Conservation (phyloP, 37 sponge, comb jelly and placozoan genomes). For the Haliclona indistincta region DNA sequence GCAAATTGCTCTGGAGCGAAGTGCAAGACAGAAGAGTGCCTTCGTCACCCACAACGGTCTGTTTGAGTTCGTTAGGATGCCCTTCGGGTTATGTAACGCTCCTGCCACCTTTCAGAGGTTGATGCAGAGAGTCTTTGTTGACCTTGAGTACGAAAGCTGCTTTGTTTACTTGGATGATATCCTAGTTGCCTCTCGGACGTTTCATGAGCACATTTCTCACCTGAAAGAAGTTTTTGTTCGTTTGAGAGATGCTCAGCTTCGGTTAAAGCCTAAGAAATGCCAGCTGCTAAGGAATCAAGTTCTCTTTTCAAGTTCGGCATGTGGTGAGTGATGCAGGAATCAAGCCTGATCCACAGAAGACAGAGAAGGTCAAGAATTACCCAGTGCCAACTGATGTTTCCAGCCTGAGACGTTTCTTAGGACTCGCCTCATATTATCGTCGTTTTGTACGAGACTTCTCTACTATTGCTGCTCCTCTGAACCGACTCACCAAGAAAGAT, state of each 20-base stretch:
- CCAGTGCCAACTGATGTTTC: constrained; percentile 5
- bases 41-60: constrained; percentile 54
- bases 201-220: constrained; percentile 33
- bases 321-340: constrained; percentile 21
- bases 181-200: constrained; percentile 14
- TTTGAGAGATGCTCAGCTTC: constrained; percentile 11
- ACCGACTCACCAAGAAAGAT: constrained; percentile 22
- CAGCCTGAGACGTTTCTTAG: constrained; percentile 18
- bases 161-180: constrained; percentile 56
- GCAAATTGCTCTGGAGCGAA: constrained; percentile 49
- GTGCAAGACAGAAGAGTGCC: constrained; percentile 34
- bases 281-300: neutral
- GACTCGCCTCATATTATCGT: constrained; percentile 32
- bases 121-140: constrained; percentile 29
- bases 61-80: constrained; percentile 56
- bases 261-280: constrained; percentile 32
- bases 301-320: constrained; percentile 20
- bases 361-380: constrained; percentile 1
- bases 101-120: constrained; percentile 60
- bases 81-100: constrained; percentile 70
- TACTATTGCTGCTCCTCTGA: constrained; percentile 26
- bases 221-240: constrained; percentile 36
- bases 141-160: neutral
- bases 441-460: constrained; percentile 34
- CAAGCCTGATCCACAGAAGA: constrained; percentile 46